These are phyloP conservation scores for Aurelia sp. DNA, from an alignment of 30 jellyfish, hydroid and myxozoan genomes.

Conservation along the genomic window DNA sequence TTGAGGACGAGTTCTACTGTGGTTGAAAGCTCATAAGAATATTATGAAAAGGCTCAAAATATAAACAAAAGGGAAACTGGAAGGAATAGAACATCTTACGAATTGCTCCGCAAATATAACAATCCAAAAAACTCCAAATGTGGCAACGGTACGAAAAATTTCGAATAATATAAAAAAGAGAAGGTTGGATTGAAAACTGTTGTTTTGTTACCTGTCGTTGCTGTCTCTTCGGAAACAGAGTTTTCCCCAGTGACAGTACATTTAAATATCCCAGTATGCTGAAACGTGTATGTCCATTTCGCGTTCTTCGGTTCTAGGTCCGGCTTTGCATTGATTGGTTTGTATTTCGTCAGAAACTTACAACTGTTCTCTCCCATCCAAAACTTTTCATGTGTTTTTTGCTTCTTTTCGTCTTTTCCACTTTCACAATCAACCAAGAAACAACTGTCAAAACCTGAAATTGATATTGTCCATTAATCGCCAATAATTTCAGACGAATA, in stretches of 20 bases:
- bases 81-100: too few species aligned
- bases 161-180: too few species aligned
- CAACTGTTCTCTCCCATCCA: constrained; percentile 51
- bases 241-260: constrained; percentile 61
- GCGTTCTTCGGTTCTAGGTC: constrained; percentile 45
- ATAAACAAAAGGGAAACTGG: too few species aligned
- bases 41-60: too few species aligned
- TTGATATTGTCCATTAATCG: neutral
- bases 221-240: constrained; percentile 52
- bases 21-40: too few species aligned
- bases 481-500: neutral
- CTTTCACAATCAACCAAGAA: constrained; percentile 37
- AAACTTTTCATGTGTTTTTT: neutral
- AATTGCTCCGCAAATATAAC: too few species aligned
- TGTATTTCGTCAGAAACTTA: constrained; percentile 19
- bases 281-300: constrained; percentile 12
- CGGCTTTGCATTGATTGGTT: constrained; percentile 17
- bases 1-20: too few species aligned
- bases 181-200: too few species aligned
- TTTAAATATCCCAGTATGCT: constrained; percentile 27
- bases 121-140: too few species aligned
- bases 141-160: too few species aligned
- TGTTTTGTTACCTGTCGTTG: neutral
- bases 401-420: constrained; percentile 8
- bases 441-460: constrained; percentile 47